A percentile compares a stretch with the other conserved stretches of the same genome.
Evolutionary conservation across 2,888 invertebrate genomes (phyloP).

Genomic region (Drosophila eohydei): DNA sequence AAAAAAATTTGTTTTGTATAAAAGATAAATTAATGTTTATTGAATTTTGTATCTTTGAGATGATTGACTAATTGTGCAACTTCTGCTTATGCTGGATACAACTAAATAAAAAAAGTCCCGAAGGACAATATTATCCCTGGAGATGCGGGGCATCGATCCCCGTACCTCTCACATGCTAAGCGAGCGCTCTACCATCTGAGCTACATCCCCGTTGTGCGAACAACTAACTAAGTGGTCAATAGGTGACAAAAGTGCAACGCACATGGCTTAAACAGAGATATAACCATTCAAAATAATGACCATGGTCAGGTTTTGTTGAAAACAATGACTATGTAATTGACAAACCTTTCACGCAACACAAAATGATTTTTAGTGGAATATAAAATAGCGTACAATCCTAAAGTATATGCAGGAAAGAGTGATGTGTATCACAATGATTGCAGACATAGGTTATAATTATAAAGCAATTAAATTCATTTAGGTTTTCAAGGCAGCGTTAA

Average conservation of each 20-base stretch:
- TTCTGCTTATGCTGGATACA: too few species aligned
- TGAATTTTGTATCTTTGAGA: too few species aligned
- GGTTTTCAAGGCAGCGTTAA: too few species aligned
- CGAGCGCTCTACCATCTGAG: constrained; percentile 86
- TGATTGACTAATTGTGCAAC: too few species aligned
- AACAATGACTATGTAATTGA: neutral
- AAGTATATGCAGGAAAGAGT: too few species aligned
- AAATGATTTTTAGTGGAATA: neutral
- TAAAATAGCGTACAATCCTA: neutral
- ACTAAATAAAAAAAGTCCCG: neutral
- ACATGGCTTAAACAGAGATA: constrained; percentile 8
- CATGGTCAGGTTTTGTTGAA: constrained; percentile 12
- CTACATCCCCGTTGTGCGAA: constrained; percentile 75
- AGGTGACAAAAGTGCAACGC: constrained; percentile 6
- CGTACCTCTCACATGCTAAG: constrained; percentile 85
- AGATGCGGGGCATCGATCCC: constrained; percentile 85
- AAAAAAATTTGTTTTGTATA: too few species aligned
- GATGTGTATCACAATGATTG: too few species aligned
- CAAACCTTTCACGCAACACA: neutral
- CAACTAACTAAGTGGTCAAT: neutral
- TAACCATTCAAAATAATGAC: constrained; percentile 9
- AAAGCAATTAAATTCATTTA: too few species aligned
- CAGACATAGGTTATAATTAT: too few species aligned
- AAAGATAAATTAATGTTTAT: too few species aligned
- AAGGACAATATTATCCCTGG: constrained; percentile 55